Evolutionary conservation across 2,797 vertebrate genomes (phyloP).

Genomic region (Halcyon leucocephala): DNA sequence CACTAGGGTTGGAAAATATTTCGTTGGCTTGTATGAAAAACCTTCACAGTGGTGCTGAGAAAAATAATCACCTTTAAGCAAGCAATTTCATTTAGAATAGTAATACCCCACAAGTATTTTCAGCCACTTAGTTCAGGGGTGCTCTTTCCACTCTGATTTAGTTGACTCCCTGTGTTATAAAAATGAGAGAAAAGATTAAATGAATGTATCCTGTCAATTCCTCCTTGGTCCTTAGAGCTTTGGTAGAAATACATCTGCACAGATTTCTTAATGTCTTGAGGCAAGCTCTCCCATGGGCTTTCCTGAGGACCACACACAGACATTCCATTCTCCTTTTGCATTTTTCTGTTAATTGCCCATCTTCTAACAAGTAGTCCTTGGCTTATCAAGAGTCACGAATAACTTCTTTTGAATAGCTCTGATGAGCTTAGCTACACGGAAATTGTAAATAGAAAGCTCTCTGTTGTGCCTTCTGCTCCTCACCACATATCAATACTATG

Average conservation of each 20-base stretch:
- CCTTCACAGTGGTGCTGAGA: background rate
- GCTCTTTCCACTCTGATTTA: background rate
- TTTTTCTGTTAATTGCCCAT: constrained; percentile 47
- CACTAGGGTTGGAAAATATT: background rate
- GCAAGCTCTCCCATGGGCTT: constrained; percentile 25
- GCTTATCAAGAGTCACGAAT: background rate
- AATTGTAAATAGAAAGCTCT: background rate
- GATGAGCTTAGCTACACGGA: background rate
- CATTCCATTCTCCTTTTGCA: background rate
- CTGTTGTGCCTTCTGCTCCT: constrained; percentile 43
- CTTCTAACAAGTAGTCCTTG: background rate
- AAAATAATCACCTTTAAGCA: background rate
- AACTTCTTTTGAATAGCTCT: constrained; percentile 13
- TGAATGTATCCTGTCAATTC: background rate
- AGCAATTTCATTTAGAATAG: background rate
- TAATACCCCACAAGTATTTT: background rate
- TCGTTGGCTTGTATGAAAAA: background rate
- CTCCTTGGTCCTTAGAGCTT: background rate
- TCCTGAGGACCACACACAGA: constrained; percentile 58
- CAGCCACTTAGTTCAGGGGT: background rate
- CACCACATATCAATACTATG: background rate
- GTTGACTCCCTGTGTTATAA: background rate
- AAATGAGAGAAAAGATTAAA: constrained; percentile 10
- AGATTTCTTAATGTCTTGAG: constrained; percentile 12
- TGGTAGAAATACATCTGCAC: background rate